phyloP scores from a whole-genome alignment of 2,888 invertebrate species.

The Rotaria sp. region DNA sequence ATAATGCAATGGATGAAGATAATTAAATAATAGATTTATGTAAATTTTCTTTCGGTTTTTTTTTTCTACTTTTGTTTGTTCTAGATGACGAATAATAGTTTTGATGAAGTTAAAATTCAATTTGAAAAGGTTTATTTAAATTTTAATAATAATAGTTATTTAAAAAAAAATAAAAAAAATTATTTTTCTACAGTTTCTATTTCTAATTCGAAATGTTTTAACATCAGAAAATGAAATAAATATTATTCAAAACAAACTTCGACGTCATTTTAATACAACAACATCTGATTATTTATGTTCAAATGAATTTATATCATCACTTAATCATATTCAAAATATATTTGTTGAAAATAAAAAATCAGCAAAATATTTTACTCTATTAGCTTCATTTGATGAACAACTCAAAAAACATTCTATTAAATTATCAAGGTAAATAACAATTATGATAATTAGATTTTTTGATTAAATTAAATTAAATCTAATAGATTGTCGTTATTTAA shows the following conservation, averaged over 20 bases:
- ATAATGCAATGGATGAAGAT: background rate
- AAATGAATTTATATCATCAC: background rate
- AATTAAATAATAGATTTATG: background rate
- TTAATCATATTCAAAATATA: background rate
- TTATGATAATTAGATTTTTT: no score
- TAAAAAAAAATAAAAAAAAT: background rate
- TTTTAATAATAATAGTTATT: background rate
- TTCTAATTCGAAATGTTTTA: background rate
- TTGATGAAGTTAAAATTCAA: background rate
- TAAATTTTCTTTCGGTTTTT: background rate
- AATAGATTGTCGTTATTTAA: no score
- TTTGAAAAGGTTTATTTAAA: background rate
- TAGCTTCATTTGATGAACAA: background rate
- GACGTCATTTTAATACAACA: background rate
- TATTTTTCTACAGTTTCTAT: background rate
- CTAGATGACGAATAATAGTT: background rate
- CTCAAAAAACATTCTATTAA: background rate
- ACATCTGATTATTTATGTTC: background rate
- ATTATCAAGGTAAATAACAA: background rate
- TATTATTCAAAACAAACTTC: conserved; percentile 12
- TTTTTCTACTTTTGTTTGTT: background rate
- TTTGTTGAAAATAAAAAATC: background rate
- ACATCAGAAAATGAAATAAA: background rate
- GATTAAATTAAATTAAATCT: no score
- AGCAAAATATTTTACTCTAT: background rate